Evolutionary conservation across 2,113 vertebrate genomes (phyloP).

Genomic region (Athene cunicularia): DNA sequence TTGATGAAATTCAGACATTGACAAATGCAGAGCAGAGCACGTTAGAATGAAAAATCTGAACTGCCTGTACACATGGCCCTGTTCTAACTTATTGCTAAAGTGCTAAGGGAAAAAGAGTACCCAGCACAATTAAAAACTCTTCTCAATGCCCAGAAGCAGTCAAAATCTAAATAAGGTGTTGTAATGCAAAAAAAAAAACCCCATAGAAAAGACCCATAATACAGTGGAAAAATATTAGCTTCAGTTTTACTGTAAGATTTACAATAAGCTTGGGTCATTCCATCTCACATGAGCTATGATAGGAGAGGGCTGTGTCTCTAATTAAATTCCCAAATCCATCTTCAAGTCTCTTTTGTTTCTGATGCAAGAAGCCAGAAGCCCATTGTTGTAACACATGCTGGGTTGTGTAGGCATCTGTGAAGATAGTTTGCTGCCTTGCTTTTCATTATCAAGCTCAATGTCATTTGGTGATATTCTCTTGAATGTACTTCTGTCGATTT

Average conservation of each 20-base stretch:
- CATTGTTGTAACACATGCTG: neutral
- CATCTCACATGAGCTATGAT: neutral
- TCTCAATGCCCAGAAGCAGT: neutral
- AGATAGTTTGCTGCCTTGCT: neutral
- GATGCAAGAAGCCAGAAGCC: neutral
- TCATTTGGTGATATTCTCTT: neutral
- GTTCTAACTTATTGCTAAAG: neutral
- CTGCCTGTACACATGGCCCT: neutral
- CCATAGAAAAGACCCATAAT: neutral
- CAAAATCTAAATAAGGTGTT: neutral
- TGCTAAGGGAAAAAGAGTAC: neutral
- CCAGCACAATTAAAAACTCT: neutral
- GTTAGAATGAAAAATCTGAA: neutral
- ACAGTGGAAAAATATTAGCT: neutral
- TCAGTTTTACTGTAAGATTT: neutral
- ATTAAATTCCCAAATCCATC: neutral
- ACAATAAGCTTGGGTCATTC: neutral
- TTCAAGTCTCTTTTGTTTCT: neutral
- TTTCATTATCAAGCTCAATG: neutral
- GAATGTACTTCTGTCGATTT: neutral
- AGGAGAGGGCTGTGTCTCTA: neutral
- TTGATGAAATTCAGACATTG: conserved; percentile 9
- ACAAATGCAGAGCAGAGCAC: neutral
- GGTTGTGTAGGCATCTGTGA: neutral
- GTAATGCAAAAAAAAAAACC: neutral